Base-by-base conservation (phyloP, 2,113 vertebrate species). In the Corvus cornix region DNA sequence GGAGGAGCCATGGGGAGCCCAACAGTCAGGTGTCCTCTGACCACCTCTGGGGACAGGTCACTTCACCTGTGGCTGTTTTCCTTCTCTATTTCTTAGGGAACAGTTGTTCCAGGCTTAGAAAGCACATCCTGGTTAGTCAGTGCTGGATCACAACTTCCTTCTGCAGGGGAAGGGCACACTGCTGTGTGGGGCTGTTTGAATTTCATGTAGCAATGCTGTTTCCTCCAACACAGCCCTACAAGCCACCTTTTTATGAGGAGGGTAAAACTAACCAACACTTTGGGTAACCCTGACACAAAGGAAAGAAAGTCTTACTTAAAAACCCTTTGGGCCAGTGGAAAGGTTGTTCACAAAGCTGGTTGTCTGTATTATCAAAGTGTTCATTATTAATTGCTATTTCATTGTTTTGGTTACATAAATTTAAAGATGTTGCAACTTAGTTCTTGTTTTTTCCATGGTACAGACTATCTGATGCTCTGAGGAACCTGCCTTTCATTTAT, bases 401-500 rank as follows among this genome's bases (percentile, higher is more conserved):
- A 58, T 80, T 89, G 92, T 97, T 97, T 93, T 89, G 31, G 75
- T 97, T 91, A 89, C 96, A 95, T 98, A 97, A 97, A 94, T 97
- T 96, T 79, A 78, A 96, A 91, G 80, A 72, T 95, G 95, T 96
- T 97, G 94, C 84, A 97, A 97, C 68, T 72, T 49, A 84, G 85
- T 66, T 96, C 80, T 48, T 81, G 46, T 63, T 81, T 89, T 91
- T 92, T 63, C 68, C 87, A 80, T 81, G 62, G 58, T 84, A 52
- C 69, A 58, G 75, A 43, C 86, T 96, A 59, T 97, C 95, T 94
- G 97, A 96, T 97, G 96, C 97, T 96, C 83, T 75, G 76, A 33
- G 80, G 94, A 96, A 93, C 97, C 91, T 90, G 86, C 64, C 67
- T 94, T 94, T 95, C 97, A 97, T 97, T 97, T 84, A 96, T 98